These are phyloP conservation scores for Dasypolia templi DNA, from an alignment of 2,888 invertebrate genomes.

Conservation along the genomic window DNA sequence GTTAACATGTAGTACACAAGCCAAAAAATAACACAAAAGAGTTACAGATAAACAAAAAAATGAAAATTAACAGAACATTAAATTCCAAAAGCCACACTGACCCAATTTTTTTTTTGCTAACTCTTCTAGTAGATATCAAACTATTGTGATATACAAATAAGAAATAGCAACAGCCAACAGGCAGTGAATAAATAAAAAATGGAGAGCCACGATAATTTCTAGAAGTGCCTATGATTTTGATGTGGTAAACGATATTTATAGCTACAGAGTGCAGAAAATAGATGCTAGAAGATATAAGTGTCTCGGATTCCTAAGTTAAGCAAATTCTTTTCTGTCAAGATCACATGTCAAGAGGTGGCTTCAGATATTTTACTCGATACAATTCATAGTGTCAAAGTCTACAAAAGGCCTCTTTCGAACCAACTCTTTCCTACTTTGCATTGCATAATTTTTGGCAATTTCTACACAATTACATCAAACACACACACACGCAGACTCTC, in stretches of 20 bases:
- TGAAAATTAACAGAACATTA: not conserved
- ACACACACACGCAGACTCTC: too few relatives aligned
- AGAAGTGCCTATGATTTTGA: not conserved
- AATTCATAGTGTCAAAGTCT: too few relatives aligned
- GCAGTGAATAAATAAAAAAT: too few relatives aligned
- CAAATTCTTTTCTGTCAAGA: not conserved
- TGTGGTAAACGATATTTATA: too few relatives aligned
- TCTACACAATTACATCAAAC: too few relatives aligned
- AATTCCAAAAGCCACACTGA: not conserved
- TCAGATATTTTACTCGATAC: not conserved
- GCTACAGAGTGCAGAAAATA: constrained; percentile 1
- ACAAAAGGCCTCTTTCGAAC: too few relatives aligned
- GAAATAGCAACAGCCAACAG: not conserved
- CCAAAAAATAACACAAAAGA: not conserved
- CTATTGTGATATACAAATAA: not conserved
- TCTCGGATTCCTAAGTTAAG: not conserved
- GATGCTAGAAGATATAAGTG: not conserved
- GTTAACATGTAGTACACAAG: not conserved
- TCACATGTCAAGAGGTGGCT: not conserved
- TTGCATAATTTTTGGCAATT: not conserved
- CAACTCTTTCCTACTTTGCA: not conserved
- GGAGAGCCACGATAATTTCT: not conserved
- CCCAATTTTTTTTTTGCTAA: not conserved
- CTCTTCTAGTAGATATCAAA: not conserved
- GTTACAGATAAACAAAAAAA: not conserved